phyloP scores from a whole-genome alignment of 2,888 invertebrate species.

The Drosophila flavopinicola region DNA sequence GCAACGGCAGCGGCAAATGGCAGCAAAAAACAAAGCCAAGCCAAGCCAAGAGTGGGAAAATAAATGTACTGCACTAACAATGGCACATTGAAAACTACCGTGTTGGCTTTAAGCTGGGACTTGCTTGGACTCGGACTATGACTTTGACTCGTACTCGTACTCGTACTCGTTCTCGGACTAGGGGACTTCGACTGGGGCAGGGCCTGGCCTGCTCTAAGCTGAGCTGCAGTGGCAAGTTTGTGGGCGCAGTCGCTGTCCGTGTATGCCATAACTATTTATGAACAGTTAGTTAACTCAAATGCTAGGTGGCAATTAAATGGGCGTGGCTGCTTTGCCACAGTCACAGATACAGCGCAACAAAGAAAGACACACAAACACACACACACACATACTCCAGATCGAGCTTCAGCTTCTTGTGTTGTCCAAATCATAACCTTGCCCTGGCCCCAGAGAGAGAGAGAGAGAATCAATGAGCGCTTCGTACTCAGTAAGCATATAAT shows the following conservation, averaged over 20 bases:
- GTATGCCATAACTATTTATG: constrained; percentile 81
- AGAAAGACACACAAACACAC: constrained; percentile 16
- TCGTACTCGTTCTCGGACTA: constrained; percentile 49
- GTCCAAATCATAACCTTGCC: constrained; percentile 69
- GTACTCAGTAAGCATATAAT: constrained; percentile 70
- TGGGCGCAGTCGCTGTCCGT: constrained; percentile 77
- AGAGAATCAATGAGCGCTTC: constrained; percentile 63
- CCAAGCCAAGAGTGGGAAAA: constrained; percentile 72
- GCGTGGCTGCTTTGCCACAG: constrained; percentile 57
- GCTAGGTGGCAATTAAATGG: constrained; percentile 80
- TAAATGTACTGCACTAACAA: constrained; percentile 74
- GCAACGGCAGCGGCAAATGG: constrained; percentile 10
- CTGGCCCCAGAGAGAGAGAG: constrained; percentile 18
- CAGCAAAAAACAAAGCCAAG: constrained; percentile 35
- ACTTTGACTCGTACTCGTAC: constrained; percentile 31
- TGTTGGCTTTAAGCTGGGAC: constrained; percentile 22
- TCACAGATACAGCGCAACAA: constrained; percentile 21
- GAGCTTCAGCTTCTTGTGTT: constrained; percentile 50
- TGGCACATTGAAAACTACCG: constrained; percentile 52
- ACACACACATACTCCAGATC: constrained; percentile 3
- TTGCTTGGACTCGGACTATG: constrained; percentile 14
- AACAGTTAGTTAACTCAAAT: constrained; percentile 80
- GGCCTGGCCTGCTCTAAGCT: constrained; percentile 22
- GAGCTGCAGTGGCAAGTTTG: constrained; percentile 64
- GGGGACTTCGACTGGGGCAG: constrained; percentile 28